Conservation (phyloP, 2,888 invertebrate genomes). For the Fragum fragum region DNA sequence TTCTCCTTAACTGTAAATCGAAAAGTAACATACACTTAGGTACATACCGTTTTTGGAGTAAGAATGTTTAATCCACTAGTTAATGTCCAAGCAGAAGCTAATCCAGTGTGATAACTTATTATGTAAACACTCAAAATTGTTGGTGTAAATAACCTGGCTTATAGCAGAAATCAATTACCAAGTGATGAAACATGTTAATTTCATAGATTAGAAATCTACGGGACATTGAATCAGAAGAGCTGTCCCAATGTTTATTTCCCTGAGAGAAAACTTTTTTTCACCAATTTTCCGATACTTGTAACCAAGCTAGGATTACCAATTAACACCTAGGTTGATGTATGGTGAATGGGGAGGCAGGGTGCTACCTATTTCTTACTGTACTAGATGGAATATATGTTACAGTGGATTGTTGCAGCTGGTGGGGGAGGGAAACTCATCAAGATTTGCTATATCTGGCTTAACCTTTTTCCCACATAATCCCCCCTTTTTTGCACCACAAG, state of each 20-base stretch:
- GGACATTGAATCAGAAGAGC: background rate
- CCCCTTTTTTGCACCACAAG: no score
- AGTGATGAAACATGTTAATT: constrained; percentile 8
- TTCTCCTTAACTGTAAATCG: no score
- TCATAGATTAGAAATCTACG: constrained; percentile 3
- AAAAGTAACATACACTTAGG: no score
- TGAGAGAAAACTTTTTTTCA: constrained; percentile 1
- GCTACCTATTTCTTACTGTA: background rate
- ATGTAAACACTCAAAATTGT: no score
- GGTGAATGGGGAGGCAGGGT: background rate
- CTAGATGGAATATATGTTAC: no score
- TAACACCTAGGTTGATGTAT: background rate
- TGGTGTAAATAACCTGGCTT: no score
- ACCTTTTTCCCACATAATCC: background rate
- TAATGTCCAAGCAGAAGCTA: no score
- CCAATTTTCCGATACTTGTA: constrained; percentile 14
- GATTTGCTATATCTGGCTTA: background rate
- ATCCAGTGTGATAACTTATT: no score
- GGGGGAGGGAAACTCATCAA: no score
- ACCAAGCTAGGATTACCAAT: constrained; percentile 12
- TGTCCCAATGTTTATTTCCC: constrained; percentile 22
- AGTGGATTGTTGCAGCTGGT: no score
- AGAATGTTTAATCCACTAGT: no score
- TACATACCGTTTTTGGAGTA: no score
- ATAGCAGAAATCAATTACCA: background rate